Conservation (phyloP, 2,113 vertebrate genomes). For the Amphiprion percula region DNA sequence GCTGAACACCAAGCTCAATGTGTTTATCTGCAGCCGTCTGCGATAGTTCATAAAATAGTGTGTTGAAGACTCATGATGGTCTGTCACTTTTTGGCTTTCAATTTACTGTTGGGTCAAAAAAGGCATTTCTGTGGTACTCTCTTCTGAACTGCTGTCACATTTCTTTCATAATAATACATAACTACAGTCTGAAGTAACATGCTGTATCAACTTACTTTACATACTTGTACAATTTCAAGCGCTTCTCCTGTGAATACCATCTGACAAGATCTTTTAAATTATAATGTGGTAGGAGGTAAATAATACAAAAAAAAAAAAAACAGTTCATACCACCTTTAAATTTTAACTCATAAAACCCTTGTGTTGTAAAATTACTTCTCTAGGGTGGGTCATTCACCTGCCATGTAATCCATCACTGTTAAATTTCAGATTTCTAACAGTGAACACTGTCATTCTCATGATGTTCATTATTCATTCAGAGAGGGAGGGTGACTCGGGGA, state of each 20-base stretch:
- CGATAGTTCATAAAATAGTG: constrained; percentile 10
- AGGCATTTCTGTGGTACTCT: background rate
- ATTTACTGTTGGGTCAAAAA: background rate
- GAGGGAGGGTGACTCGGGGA: background rate
- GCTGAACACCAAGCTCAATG: constrained; percentile 50
- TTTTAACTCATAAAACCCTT: no score
- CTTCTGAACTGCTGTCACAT: background rate
- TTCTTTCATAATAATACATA: background rate
- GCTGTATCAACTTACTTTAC: background rate
- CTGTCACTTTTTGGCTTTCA: constrained; percentile 14
- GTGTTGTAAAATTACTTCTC: background rate
- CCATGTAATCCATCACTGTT: no score
- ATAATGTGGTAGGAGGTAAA: no score
- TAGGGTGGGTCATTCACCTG: no score
- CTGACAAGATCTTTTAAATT: no score
- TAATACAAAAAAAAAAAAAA: no score
- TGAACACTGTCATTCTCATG: background rate
- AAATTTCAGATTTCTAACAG: background rate
- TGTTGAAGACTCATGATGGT: constrained; percentile 3
- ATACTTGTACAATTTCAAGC: no score
- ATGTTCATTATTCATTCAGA: background rate
- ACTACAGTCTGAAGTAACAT: no score
- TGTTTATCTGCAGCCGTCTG: constrained; percentile 55
- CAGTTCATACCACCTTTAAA: no score
- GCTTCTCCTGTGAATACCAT: no score